phyloP scores from a whole-genome alignment of 35 echinoderm and acorn worm genomes.

The Strongylocentrotus purpuratus region DNA sequence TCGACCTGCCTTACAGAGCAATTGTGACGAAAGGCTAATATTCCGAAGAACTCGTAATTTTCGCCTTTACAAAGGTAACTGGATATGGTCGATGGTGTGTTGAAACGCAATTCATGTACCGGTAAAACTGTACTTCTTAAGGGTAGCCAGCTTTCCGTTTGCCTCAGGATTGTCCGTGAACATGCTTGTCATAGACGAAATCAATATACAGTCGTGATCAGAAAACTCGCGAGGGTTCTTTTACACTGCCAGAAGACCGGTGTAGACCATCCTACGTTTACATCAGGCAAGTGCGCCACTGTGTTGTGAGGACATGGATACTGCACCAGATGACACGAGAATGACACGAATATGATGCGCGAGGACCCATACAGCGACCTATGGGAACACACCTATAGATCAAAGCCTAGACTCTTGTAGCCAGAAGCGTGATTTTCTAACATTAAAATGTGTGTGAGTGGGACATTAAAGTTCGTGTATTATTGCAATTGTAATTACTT shows the following conservation, averaged over 20 bases:
- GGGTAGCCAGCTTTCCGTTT: background rate
- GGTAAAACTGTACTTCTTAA: background rate
- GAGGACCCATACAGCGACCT: background rate
- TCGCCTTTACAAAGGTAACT: background rate
- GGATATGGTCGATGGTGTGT: background rate
- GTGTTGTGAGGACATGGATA: background rate
- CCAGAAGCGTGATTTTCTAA: background rate
- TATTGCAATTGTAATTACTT: background rate
- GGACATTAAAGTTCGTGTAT: background rate
- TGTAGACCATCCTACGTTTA: background rate
- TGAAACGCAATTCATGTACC: background rate
- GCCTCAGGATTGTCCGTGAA: background rate
- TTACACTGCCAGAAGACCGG: background rate
- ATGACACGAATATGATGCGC: background rate
- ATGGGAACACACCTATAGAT: background rate
- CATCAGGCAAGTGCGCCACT: background rate
- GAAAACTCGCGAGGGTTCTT: background rate
- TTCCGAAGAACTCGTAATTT: background rate
- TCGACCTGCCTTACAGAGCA: background rate
- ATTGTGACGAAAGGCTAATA: background rate
- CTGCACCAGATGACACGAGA: background rate
- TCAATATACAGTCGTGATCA: background rate
- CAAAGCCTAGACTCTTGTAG: background rate
- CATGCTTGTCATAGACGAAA: background rate
- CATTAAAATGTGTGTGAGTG: conserved; percentile 4